These are phyloP conservation scores for Drosophila neonasuta DNA, from an alignment of 2,888 invertebrate species.

Conservation along the genomic window DNA sequence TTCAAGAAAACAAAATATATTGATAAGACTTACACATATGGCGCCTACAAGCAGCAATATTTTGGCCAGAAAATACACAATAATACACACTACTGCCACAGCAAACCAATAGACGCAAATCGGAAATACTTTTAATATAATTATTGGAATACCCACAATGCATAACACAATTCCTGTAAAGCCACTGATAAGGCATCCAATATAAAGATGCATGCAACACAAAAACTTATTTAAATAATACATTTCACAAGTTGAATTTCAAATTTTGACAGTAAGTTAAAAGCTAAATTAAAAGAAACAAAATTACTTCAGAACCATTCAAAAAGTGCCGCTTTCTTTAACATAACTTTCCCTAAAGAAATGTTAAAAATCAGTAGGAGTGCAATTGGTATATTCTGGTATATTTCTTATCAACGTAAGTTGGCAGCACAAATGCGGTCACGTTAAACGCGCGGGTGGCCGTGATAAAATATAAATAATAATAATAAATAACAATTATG, in stretches of 20 bases:
- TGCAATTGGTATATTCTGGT: neutral
- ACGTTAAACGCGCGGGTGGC: neutral
- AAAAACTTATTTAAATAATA: constrained; percentile 24
- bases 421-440: neutral
- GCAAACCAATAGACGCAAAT: neutral
- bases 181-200: constrained; percentile 42
- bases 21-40: constrained; percentile 46
- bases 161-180: constrained; percentile 26
- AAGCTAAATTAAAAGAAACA: neutral
- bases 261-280: constrained; percentile 17
- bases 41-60: constrained; percentile 17
- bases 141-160: neutral
- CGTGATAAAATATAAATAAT: neutral
- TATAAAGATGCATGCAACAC: constrained; percentile 28
- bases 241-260: constrained; percentile 29
- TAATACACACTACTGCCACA: constrained; percentile 3
- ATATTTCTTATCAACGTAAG: neutral
- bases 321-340: neutral
- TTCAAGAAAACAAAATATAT: neutral
- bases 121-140: neutral
- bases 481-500: constrained; percentile 30
- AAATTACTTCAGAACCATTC: neutral
- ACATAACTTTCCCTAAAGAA: neutral
- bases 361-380: neutral
- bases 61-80: constrained; percentile 26